Base-by-base conservation (phyloP, 2,888 invertebrate species). In the Nemapogon koenigi region DNA sequence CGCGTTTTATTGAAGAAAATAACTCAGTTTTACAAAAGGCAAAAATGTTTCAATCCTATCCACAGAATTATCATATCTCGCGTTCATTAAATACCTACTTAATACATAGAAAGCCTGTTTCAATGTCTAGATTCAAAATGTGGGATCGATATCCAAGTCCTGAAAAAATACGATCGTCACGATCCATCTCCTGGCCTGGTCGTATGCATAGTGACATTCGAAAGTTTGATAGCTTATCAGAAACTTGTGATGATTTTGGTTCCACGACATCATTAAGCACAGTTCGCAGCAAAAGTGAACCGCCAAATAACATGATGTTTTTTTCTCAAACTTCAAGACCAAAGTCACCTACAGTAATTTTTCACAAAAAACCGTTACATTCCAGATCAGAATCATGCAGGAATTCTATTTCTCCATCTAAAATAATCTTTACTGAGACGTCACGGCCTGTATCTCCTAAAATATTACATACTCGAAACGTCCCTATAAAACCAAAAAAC, bases 11-110 rank as follows among this genome's bases (percentile, higher is more conserved):
- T 6, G 66, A 72, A 29, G 78, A 78, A 43, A 81, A 71, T 44
- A 81, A 84, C 2, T 81, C 85, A 37, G 85, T 91, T 13, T 64
- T 85, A 35, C 87, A 90, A 55, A 87, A 86, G 55, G 85, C 88
- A 0, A 82, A 81, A 57, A 83, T 86, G 52, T 87, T 90, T 55
- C 86, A 88, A 47, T 78, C 82, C n/a, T 55, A 60, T 28, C 68
- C 71, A 18, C 64, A 69, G 40, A 66, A 68, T 42, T 62, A 62
- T 32, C 61, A 52, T 44, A 71, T 81, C 18, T 84, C 87, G 41
- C 85, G 86, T 38, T 82, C 84, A 6, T 59, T 86, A 44, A 86
- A 84, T 53, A 76, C 85, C 19, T 90, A 89, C 54, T 69, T 89
- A 27, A 79, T 83, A 29, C 81, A 87, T 49, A 85, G 87, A 44